Base-by-base conservation (phyloP, 2,888 invertebrate genomes). In the Noctua janthe region DNA sequence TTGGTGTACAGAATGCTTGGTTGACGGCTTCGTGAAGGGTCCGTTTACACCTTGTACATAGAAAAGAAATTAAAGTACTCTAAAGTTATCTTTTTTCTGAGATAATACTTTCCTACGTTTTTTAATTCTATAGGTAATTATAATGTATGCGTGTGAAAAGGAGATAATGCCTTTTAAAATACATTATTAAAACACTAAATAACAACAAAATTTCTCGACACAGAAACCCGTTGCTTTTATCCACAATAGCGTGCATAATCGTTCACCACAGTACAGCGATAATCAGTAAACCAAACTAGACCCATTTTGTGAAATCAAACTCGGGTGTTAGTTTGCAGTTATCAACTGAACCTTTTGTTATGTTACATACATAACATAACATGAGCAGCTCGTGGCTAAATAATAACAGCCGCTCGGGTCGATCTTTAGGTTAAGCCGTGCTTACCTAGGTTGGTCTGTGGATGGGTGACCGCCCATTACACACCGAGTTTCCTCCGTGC, bases 181-280 rank as follows among this genome's bases (percentile, higher is more conserved):
- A 67, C 43, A 67, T 43, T 81, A 87, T 76, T 76, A 76, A 80
- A 85, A 64, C 76, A 70, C 66, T 11, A 35, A 67, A 80, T 70
- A 62, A 67, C 73, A 87, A 77, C 78, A 80, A 51, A 77, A 80
- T 72, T 78, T 71, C 66, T 59, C 66, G 39, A 82, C 77, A 80
- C 74, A 78, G 71, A 86, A 79, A 70, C 67, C 82, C 76, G 78
- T 79, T 56, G 80, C 73, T 74, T 81, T 82, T 70, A 74, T 64
- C 29, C 77, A 64, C 73, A 83, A 73, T 78, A 80, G 82, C 80
- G 71, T 80, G 80, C 74, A 20, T 56, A 72, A 74, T 82, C 80
- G 77, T 84, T 62, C 79, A 81, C 83, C 23, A n/a, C 23, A 47
- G 67, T n/a, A 15, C 0, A 47, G 47, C 11, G 67, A 47, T 47